Evolutionary conservation across 2,113 vertebrate genomes (phyloP).

Genomic region (Protobothrops mucrosquamatus): DNA sequence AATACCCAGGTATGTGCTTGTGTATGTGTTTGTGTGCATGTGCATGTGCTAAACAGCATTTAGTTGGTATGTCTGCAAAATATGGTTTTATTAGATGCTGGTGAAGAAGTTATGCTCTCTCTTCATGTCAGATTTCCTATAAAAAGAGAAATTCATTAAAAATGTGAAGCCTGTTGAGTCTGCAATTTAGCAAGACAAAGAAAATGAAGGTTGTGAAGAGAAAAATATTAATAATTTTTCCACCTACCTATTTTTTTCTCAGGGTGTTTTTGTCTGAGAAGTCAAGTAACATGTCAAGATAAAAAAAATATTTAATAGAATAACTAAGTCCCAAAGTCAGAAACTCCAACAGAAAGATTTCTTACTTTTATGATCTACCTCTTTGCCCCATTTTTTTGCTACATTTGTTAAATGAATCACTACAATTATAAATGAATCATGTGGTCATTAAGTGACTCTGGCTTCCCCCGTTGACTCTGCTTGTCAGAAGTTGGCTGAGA

Average conservation of each 20-base stretch:
- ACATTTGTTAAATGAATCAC: neutral
- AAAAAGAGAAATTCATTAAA: conserved; percentile 7
- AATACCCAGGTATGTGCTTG: neutral
- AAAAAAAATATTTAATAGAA: neutral
- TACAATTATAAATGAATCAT: neutral
- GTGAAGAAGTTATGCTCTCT: neutral
- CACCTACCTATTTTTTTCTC: neutral
- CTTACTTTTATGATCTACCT: neutral
- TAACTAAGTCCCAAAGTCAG: neutral
- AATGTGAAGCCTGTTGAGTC: neutral
- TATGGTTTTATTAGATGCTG: neutral
- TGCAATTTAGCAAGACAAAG: conserved; percentile 1
- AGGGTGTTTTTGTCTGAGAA: neutral
- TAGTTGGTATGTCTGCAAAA: neutral
- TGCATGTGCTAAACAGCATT: neutral
- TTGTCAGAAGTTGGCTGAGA: no score
- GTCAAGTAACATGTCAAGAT: neutral
- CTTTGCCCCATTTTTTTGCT: neutral
- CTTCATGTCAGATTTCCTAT: conserved; percentile 13
- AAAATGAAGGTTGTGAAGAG: neutral
- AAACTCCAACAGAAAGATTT: neutral
- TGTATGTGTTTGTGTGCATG: neutral
- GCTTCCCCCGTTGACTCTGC: no score
- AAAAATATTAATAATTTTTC: neutral
- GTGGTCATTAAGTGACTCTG: neutral